Conservation (phyloP, 2,888 invertebrate species). For the Drosophila affinis region DNA sequence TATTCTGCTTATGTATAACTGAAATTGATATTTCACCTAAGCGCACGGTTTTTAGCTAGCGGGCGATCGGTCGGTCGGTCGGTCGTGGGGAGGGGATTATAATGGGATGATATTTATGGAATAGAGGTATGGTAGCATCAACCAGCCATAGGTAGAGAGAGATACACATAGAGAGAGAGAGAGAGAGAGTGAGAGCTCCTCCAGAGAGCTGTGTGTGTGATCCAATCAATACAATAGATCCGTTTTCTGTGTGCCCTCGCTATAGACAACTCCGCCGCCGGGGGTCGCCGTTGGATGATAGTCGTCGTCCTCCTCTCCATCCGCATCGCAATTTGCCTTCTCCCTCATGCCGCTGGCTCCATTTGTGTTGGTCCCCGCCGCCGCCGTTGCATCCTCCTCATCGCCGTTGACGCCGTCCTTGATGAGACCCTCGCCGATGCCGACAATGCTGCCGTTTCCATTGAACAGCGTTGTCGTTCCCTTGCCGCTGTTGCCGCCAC, state of each 20-base stretch:
- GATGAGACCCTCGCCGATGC: slow-evolving; percentile 59
- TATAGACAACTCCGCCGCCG: slow-evolving; percentile 81
- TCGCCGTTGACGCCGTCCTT: slow-evolving; percentile 31
- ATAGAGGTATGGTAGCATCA: too few relatives aligned
- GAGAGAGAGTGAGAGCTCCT: background rate
- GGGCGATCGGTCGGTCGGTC: background rate
- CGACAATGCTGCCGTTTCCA: slow-evolving; percentile 60
- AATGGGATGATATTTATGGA: background rate
- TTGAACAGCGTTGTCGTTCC: slow-evolving; percentile 16
- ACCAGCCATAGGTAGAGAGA: background rate
- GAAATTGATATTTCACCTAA: slow-evolving; percentile 47
- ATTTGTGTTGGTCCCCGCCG: background rate
- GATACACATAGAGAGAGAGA: too few relatives aligned
- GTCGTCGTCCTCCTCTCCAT: slow-evolving; percentile 52
- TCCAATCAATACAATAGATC: slow-evolving; percentile 81
- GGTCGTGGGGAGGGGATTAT: too few relatives aligned
- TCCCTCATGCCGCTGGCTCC: slow-evolving; percentile 16
- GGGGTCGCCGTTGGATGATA: slow-evolving; percentile 41
- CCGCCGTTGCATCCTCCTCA: slow-evolving; percentile 1
- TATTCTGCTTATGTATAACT: slow-evolving; percentile 18
- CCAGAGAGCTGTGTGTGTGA: background rate
- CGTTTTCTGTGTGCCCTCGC: slow-evolving; percentile 83
- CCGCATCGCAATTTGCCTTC: slow-evolving; percentile 7
- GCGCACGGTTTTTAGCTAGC: slow-evolving; percentile 35
- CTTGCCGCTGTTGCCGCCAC: slow-evolving; percentile 41